Percentiles rank a stretch among this genome's conserved stretches.
These are phyloP conservation scores for Amphibalanus amphitrite DNA, from an alignment of 1,140 invertebrate species.

Conservation along the genomic window DNA sequence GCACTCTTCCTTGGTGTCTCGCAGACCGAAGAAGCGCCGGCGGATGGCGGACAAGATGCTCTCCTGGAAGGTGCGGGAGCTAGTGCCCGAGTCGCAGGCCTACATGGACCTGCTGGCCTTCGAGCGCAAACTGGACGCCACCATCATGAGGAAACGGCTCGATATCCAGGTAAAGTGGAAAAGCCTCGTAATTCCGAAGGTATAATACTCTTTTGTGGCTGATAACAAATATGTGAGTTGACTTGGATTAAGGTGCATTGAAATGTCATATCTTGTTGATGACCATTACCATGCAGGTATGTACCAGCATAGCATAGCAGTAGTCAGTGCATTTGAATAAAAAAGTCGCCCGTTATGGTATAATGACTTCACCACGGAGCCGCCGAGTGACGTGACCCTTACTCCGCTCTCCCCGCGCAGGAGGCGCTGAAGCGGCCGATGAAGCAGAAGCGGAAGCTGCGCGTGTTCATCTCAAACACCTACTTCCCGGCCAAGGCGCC, in stretches of 20 bases:
- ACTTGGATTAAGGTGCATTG: too few relatives aligned
- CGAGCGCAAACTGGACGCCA: slow-evolving; percentile 90
- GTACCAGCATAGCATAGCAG: too few relatives aligned
- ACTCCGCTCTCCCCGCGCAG: slow-evolving; percentile 23
- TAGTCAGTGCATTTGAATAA: too few relatives aligned
- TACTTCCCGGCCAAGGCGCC: slow-evolving; percentile 71
- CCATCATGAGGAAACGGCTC: slow-evolving; percentile 88
- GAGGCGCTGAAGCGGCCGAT: slow-evolving; percentile 95
- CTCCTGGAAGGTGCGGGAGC: slow-evolving; percentile 88
- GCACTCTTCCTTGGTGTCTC: neutral
- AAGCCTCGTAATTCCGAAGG: neutral
- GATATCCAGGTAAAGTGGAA: slow-evolving; percentile 53
- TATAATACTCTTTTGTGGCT: too few relatives aligned
- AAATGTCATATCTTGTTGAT: neutral
- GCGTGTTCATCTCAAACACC: slow-evolving; percentile 98
- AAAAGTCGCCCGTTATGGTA: too few relatives aligned
- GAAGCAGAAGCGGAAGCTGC: slow-evolving; percentile 90
- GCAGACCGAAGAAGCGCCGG: slow-evolving; percentile 65
- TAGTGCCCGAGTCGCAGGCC: slow-evolving; percentile 94
- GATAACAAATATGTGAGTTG: too few relatives aligned
- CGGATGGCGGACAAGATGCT: slow-evolving; percentile 89
- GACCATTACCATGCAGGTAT: neutral
- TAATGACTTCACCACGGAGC: too few relatives aligned
- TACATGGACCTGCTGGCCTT: slow-evolving; percentile 96
- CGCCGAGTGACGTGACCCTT: too few relatives aligned